These are phyloP conservation scores for Cairina moschata DNA, from an alignment of 2,113 vertebrate genomes.

Conservation along the genomic window DNA sequence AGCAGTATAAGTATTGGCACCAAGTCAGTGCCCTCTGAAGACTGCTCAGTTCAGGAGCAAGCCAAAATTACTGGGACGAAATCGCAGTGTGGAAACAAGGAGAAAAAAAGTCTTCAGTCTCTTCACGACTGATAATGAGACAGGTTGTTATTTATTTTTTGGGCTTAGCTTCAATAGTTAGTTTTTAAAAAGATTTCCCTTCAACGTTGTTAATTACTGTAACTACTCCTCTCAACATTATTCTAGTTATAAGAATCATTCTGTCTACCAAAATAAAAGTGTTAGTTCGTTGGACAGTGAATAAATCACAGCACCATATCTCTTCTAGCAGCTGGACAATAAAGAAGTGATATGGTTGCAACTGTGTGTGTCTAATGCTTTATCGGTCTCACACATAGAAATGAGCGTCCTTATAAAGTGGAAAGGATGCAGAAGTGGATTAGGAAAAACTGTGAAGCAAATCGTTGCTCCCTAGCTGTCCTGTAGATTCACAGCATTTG, in stretches of 20 bases:
- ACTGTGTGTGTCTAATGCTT: not conserved
- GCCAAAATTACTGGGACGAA: not conserved
- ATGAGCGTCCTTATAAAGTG: not conserved
- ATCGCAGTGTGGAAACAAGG: not conserved
- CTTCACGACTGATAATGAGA: not conserved
- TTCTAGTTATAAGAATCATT: not conserved
- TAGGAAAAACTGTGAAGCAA: not conserved
- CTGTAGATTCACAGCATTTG: not conserved
- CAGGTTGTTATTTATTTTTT: not conserved
- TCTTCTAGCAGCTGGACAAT: not conserved
- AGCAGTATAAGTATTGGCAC: not conserved
- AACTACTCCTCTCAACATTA: not conserved
- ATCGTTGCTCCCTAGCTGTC: not conserved
- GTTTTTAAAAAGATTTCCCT: not conserved
- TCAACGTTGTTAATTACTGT: not conserved
- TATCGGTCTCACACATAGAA: not conserved
- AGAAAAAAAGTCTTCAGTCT: not conserved
- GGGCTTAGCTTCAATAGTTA: not conserved
- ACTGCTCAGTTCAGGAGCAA: not conserved
- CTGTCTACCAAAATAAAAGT: not conserved
- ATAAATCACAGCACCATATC: not conserved
- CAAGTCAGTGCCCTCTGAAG: not conserved
- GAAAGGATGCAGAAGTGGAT: not conserved
- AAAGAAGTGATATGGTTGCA: not conserved
- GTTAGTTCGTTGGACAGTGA: not conserved